Evolutionary conservation across 2,113 vertebrate genomes (phyloP), one percentile per base, ranked within the genome.

Genomic region (Campylomormyrus tamandua): DNA sequence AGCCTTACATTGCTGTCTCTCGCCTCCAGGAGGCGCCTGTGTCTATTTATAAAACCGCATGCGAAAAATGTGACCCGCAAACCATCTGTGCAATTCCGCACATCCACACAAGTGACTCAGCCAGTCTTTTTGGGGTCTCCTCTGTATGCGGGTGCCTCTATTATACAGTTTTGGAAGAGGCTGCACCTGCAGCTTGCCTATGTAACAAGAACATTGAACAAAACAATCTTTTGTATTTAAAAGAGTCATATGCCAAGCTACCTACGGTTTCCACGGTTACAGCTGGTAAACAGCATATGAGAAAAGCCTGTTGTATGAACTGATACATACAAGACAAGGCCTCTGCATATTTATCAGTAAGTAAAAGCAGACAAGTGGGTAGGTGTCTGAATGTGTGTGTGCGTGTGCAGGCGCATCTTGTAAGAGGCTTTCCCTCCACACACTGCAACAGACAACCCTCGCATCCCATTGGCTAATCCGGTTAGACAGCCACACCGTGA

Each of bases 381-480:
- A 39, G 27, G 13, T 80, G 74, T 80, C 31, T 42, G 15, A 7
- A 8, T 80, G 1, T 42, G 4, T 42, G 74, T 42, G 70, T 39
- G 74, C 3, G 74, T 17, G 15, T 80, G 74, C 52, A 91, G 35
- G 88, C 52, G 35, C 52, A 77, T 77, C 27, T 39, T 49, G 50
- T 13, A 53, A 87, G 50, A 17, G 80, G 35, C 66, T 66, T 87
- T 52, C 56, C 88, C 66, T 49, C 87, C 50, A 90, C 80, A 90
- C 31, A 90, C 56, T 31, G 66, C 58, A 89, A 91, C 89, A 91
- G 83, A 87, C 45, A 49, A n/a, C 45, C 48, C 48, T 46, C 35
- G 31, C n/a, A 90, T 89, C 80, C 74, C 39, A 91, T 92, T 92
- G 90, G 91, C 89, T 66, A 89, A 87, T 50, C 88, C 53, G 48